phyloP scores from a whole-genome alignment of 2,113 vertebrate genomes.

The Otis tarda region DNA sequence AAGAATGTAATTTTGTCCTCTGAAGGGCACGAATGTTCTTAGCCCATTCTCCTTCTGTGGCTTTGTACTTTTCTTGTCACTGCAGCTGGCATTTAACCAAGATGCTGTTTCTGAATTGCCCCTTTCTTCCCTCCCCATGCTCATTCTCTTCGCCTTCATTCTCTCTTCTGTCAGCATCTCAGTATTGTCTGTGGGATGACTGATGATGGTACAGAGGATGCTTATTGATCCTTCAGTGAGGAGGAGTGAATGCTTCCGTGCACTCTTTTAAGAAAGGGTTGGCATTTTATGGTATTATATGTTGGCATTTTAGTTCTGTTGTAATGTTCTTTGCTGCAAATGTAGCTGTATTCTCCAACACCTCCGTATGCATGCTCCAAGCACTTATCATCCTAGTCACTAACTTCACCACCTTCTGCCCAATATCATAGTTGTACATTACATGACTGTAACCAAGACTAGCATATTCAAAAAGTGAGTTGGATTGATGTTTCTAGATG shows the following conservation, averaged over 20 bases:
- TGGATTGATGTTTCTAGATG: neutral
- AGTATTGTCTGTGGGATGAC: neutral
- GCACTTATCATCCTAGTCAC: neutral
- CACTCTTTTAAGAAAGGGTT: neutral
- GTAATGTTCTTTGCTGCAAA: neutral
- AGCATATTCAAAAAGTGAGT: neutral
- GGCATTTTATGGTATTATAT: no score
- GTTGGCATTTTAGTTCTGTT: neutral
- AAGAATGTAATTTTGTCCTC: slow-evolving; percentile 28
- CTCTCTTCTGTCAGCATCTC: neutral
- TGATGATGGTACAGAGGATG: neutral
- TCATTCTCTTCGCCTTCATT: neutral
- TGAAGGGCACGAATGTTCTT: neutral
- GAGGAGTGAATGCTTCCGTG: neutral
- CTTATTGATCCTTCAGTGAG: neutral
- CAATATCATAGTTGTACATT: neutral
- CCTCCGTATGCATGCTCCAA: neutral
- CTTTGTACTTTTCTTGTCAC: slow-evolving; percentile 11
- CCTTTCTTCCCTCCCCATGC: neutral
- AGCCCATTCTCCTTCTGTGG: neutral
- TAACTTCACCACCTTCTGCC: neutral
- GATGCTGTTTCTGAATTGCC: neutral
- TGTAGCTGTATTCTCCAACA: neutral
- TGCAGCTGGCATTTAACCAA: slow-evolving; percentile 19
- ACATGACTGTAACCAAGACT: neutral